Evolutionary conservation across 2,797 vertebrate species (phyloP).

Genomic region (Schizopygopsis pylzovi): DNA sequence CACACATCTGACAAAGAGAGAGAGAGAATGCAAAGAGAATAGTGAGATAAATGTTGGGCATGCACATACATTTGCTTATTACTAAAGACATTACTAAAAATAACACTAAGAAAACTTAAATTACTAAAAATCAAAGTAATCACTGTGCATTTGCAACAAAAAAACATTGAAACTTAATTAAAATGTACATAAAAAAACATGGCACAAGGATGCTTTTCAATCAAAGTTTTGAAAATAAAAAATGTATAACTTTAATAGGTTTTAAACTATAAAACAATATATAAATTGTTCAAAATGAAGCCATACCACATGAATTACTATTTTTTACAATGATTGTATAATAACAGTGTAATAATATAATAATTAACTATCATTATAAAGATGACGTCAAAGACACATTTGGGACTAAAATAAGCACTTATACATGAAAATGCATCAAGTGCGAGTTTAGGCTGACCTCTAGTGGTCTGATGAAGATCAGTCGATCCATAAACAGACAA

Average conservation of each 20-base stretch:
- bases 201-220: neutral
- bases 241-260: too few relatives aligned
- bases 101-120: neutral
- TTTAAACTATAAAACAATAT: neutral
- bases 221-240: neutral
- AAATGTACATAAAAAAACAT: neutral
- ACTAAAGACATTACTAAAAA: neutral
- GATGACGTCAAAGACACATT: neutral
- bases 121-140: neutral
- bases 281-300: neutral
- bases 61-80: neutral
- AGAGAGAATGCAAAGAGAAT: constrained; percentile 23
- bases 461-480: constrained; percentile 62
- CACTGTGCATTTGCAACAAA: neutral
- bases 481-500: neutral
- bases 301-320: too few relatives aligned
- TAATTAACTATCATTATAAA: neutral
- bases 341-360: constrained; percentile 10
- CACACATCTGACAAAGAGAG: constrained; percentile 88
- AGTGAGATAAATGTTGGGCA: neutral
- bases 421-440: neutral
- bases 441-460: constrained; percentile 61
- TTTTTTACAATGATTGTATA: neutral
- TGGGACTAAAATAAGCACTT: neutral
- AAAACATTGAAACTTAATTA: neutral